Evolutionary conservation across 2,888 invertebrate genomes (phyloP), one percentile per base, ranked within the genome.

Genomic region (Notodonta ziczac): DNA sequence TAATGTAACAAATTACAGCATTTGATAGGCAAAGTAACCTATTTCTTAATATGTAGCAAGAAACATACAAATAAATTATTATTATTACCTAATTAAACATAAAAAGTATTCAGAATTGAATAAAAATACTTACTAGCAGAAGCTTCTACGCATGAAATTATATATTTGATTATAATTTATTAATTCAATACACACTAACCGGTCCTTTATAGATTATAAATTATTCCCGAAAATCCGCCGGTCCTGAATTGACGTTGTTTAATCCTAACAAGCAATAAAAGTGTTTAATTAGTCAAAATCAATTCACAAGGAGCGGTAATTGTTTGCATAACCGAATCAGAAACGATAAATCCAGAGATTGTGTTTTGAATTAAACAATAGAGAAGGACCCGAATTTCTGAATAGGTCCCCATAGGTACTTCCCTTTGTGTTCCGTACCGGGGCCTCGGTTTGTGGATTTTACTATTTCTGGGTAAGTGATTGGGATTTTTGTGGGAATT

Each of bases 201-300:
- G 14, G 66, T 63, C 57, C 56, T 16, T 65, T 24, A 57, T 39
- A 44, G 57, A 59, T 50, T 61, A 76, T 76, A 70, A 77, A 75
- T 75, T 70, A 70, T 69, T 61, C 62, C 54, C 5, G 14, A 57
- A 58, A 73, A 66, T 63, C 60, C 60, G 61, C 61, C 56, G 54
- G 44, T 63, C 52, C 40, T 57, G 39, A 53, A 55, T 57, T 35
- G 58, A 62, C 60, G 35, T 35, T 70, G 63, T 61, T 56, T 65
- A 62, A 40, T 63, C 70, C 70, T 70, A 74, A 74, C 78, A 78
- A 76, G 78, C 77, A 78, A 81, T 83, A 81, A 83, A 85, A 83
- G 78, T 81, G 79, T 85, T 84, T 81, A 86, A 86, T 85, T 85
- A 83, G 78, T 82, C 78, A 82, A 86, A 85, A 87, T 86, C 87